Base-by-base conservation (phyloP, 2,888 invertebrate species). In the Microctonus brassicae region DNA sequence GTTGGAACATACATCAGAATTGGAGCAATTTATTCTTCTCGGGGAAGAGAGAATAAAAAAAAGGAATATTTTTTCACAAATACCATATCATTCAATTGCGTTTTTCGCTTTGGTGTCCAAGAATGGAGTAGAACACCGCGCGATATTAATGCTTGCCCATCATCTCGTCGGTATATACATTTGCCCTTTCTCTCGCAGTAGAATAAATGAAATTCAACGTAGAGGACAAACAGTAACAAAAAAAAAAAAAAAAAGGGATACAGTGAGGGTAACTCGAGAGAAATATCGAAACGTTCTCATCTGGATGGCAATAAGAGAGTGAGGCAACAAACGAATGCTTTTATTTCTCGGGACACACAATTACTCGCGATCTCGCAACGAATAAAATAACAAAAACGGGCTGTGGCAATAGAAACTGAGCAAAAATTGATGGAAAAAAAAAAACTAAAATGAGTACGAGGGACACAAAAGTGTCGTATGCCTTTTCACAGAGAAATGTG, bases 401-500 rank as follows among this genome's bases (percentile, higher is more conserved):
- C 47, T 29, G 42, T 20, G 52, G 53, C 57, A 60, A 60, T 60
- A 36, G 53, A 70, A 52, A 65, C 69, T 63, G 24, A 33, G 69
- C 67, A 67, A 72, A 73, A 72, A 77, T 73, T 62, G 60, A 69
- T 64, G 75, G 70, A 74, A 72, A 72, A 72, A 68, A 67, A 62
- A 62, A 71, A 73, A 72, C 57, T 70, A 42, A 62, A 69, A 20
- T 63, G 55, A 36, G 42, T 53, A 34, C 29, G 58, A 61, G 55
- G 65, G 64, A 66, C 55, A 66, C 55, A 29, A 70, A 66, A 64
- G 34, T 52, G 52, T 13, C 62, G 53, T 20, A 29, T n/a, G 62
- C 47, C 42, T 65, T 70, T 71, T 77, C 72, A 34, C 72, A 64
- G 70, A 71, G 73, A 69, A 70, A 76, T 76, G 77, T 77, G 85